These are phyloP conservation scores for Lutjanus campechanus DNA, from an alignment of 2,797 vertebrate genomes.

Conservation along the genomic window DNA sequence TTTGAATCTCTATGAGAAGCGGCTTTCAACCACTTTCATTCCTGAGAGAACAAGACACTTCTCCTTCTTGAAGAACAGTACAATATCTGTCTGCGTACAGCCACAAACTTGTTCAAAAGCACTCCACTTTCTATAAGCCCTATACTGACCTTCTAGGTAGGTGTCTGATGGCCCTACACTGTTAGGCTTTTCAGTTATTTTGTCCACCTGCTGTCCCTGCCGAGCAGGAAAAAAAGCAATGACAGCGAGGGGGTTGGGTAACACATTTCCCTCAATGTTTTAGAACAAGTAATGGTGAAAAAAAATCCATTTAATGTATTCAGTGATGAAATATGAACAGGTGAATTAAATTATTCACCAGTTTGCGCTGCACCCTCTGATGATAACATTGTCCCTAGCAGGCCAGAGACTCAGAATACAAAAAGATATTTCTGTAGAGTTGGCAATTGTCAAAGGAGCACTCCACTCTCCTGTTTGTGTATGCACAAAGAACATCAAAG, in stretches of 20 bases:
- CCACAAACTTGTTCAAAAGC: slow-evolving; percentile 5
- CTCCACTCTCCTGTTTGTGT: slow-evolving; percentile 80
- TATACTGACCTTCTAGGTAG: not conserved
- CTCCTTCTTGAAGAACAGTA: slow-evolving; percentile 8
- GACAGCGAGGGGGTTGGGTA: slow-evolving; percentile 20
- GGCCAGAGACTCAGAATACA: slow-evolving; percentile 68
- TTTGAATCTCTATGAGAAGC: slow-evolving; percentile 1
- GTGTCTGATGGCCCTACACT: slow-evolving; percentile 16
- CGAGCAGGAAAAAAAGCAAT: slow-evolving; percentile 16
- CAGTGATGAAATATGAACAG: slow-evolving; percentile 79
- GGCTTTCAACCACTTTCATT: slow-evolving; percentile 17
- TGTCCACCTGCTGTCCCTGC: slow-evolving; percentile 36
- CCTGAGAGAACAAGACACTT: slow-evolving; percentile 12
- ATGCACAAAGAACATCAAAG: slow-evolving; percentile 87
- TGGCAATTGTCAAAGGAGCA: slow-evolving; percentile 81
- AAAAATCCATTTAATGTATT: slow-evolving; percentile 69
- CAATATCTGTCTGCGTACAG: not conserved
- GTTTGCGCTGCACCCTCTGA: slow-evolving; percentile 66
- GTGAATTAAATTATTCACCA: slow-evolving; percentile 81
- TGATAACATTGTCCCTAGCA: slow-evolving; percentile 77
- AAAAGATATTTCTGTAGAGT: slow-evolving; percentile 74
- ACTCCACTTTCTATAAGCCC: not conserved
- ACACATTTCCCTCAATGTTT: slow-evolving; percentile 49
- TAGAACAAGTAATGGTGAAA: slow-evolving; percentile 26
- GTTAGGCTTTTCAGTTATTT: slow-evolving; percentile 33